Evolutionary conservation across 2,888 invertebrate genomes (phyloP), one percentile per base, ranked within the genome.

Genomic region (Electrophaes corylata): DNA sequence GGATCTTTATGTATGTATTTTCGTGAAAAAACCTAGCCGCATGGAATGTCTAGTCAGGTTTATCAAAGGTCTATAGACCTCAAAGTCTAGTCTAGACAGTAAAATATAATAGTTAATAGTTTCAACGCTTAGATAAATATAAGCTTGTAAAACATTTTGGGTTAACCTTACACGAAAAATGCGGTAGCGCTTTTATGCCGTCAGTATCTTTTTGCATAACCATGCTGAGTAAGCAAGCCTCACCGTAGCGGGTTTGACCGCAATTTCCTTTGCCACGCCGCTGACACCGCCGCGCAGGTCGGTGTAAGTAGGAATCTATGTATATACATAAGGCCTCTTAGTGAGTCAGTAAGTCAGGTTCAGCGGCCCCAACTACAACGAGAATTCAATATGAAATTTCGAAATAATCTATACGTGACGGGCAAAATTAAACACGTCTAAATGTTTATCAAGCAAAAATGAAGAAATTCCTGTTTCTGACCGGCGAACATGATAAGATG

Each of bases 221-320:
- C 75, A 78, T 79, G 86, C 83, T 88, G 86, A 89, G 83, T 84
- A 83, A 83, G 86, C 86, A 80, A 59, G 65, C 65, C 50, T 41
- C 65, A 55, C 46, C 77, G 66, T 73, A 76, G 74, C 74, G 74
- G 60, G 56, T 62, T 69, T 71, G 72, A 70, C 72, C 79, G 86
- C 87, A 89, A 91, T 91, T 91, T 91, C 89, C 90, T 84, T 70
- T 58, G 65, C 60, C 61, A 60, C 58, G 45, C 54, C 56, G 45
- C 54, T 54, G 60, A 69, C 47, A 43, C 33, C 19, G 14, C 45
- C 29, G 19, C 65, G 60, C 64, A 29, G 60, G 60, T 67, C 67
- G 57, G n/a, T 60, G 54, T 60, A 60, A 51, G 26, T 59, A 64
- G 51, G 58, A 65, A 69, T 62, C 64, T 69, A 72, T 66, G 62